phyloP scores from a whole-genome alignment of 2,113 vertebrate genomes.

The Cyanistes caeruleus region DNA sequence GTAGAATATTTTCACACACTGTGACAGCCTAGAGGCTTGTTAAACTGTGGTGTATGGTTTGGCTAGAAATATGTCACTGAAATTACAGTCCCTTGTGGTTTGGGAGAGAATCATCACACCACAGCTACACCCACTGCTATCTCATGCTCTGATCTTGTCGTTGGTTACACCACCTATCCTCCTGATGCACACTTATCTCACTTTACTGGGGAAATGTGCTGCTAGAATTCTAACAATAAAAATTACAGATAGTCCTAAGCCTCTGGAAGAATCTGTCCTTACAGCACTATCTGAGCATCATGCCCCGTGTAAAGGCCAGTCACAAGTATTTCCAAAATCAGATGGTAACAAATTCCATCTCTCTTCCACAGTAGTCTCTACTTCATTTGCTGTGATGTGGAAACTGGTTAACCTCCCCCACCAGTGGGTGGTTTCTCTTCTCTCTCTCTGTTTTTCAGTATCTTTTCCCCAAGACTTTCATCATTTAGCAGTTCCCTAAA shows the following conservation, averaged over 20 bases:
- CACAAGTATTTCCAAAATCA: background rate
- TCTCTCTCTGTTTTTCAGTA: background rate
- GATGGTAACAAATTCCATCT: background rate
- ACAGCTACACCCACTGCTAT: conserved; percentile 48
- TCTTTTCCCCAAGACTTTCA: background rate
- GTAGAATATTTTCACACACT: conserved; percentile 39
- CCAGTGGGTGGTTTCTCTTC: background rate
- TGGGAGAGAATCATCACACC: conserved; percentile 40
- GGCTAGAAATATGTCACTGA: conserved; percentile 44
- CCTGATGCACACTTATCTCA: background rate
- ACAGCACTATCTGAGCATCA: background rate
- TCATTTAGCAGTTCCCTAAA: background rate
- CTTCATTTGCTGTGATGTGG: background rate
- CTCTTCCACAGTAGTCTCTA: background rate
- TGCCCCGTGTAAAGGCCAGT: background rate
- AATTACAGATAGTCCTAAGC: background rate
- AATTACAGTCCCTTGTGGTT: conserved; percentile 41
- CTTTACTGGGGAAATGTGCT: background rate
- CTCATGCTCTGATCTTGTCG: conserved; percentile 30
- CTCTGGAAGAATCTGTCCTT: background rate
- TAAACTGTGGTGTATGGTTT: conserved; percentile 32
- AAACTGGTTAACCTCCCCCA: background rate
- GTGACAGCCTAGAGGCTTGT: conserved; percentile 33
- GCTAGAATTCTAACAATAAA: background rate
- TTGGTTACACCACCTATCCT: conserved; percentile 37